A percentile compares a stretch with the other conserved stretches of the same genome.
phyloP scores from a whole-genome alignment of 2,888 invertebrate species.

The Anoncus sp. region DNA sequence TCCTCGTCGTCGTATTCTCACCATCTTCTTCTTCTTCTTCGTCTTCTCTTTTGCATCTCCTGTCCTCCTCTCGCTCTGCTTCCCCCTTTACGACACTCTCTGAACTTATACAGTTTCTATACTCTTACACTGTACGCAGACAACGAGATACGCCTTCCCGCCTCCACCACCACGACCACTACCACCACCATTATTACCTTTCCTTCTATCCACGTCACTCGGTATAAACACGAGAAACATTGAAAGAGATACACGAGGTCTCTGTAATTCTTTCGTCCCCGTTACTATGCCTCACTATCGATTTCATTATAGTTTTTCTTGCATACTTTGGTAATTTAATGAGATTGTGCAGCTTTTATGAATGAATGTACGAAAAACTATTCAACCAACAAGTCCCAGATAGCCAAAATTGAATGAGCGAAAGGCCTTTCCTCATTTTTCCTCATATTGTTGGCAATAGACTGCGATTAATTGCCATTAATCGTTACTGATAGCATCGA shows the following conservation, averaged over 20 bases:
- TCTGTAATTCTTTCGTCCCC: constrained; percentile 57
- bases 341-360: not conserved
- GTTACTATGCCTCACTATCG: constrained; percentile 35
- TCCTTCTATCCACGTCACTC: constrained; percentile 51
- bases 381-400: not conserved
- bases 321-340: too few species aligned
- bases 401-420: too few species aligned
- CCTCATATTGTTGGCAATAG: too few species aligned
- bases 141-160: constrained; percentile 62
- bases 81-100: constrained; percentile 18
- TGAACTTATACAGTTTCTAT: constrained; percentile 24
- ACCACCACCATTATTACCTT: constrained; percentile 34
- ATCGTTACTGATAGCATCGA: too few species aligned
- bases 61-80: constrained; percentile 14
- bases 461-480: too few species aligned
- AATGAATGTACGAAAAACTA: not conserved
- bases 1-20: constrained; percentile 22
- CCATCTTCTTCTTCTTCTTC: constrained; percentile 42
- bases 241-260: constrained; percentile 30
- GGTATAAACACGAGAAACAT: constrained; percentile 51
- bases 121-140: constrained; percentile 39
- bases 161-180: constrained; percentile 61
- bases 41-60: constrained; percentile 25
- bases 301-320: constrained; percentile 29
- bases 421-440: too few species aligned